These are phyloP conservation scores for Aethes cnicana DNA, from an alignment of 2,888 invertebrate species.

Conservation along the genomic window DNA sequence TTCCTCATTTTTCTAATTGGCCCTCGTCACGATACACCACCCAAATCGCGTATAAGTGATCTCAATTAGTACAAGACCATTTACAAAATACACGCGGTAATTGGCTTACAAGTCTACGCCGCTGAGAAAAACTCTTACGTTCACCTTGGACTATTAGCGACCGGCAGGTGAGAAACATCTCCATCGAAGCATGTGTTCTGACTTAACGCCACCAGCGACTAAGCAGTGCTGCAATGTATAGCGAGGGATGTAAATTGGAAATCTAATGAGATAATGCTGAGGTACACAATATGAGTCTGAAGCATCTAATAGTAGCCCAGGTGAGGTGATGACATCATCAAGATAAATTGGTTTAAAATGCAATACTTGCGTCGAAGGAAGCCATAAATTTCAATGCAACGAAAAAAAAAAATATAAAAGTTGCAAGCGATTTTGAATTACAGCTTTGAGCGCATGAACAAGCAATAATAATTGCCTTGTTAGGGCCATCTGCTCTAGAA, in stretches of 20 bases:
- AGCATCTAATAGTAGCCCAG: neutral
- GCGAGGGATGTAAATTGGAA: neutral
- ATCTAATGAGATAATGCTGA: neutral
- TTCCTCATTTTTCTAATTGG: constrained; percentile 40
- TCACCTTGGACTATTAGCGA: constrained; percentile 32
- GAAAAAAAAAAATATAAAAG: neutral
- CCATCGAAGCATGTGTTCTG: constrained; percentile 16
- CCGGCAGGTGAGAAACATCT: constrained; percentile 23
- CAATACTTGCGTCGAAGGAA: constrained; percentile 4
- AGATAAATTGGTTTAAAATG: constrained; percentile 18
- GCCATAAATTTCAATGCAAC: constrained; percentile 7
- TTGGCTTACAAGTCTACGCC: constrained; percentile 37
- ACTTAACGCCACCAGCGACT: constrained; percentile 3
- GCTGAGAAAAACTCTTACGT: constrained; percentile 32
- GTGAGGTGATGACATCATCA: constrained; percentile 8
- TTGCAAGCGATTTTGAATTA: neutral
- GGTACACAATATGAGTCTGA: neutral
- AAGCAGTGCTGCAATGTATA: constrained; percentile 13
- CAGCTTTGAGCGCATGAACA: constrained; percentile 4
- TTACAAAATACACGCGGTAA: constrained; percentile 38
- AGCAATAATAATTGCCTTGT: constrained; percentile 2
- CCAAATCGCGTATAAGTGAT: constrained; percentile 40
- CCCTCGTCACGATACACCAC: constrained; percentile 40
- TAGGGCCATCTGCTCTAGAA: neutral
- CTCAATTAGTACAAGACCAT: constrained; percentile 39